Evolutionary conservation across 2,888 invertebrate species (phyloP).

Genomic region (Athetis lepigone): DNA sequence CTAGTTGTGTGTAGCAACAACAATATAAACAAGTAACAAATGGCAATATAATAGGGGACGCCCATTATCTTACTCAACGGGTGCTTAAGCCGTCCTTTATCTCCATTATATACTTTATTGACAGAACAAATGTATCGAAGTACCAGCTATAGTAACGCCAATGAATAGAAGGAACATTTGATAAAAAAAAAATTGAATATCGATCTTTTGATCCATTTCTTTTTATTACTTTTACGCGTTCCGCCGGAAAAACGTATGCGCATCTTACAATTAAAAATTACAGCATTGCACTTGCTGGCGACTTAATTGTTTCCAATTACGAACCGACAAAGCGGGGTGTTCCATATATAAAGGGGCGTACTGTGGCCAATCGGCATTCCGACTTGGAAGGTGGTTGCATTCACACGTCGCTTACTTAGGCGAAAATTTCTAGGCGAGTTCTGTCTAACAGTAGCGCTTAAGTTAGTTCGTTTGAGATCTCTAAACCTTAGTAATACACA

Average conservation of each 20-base stretch:
- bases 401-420: slow-evolving; percentile 84
- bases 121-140: slow-evolving; percentile 58
- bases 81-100: slow-evolving; percentile 67
- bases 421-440: slow-evolving; percentile 90
- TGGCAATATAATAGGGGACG: slow-evolving; percentile 69
- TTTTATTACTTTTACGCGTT: slow-evolving; percentile 48
- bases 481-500: slow-evolving; percentile 80
- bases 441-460: slow-evolving; percentile 88
- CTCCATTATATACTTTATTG: slow-evolving; percentile 68
- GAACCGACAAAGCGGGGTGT: slow-evolving; percentile 81
- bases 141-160: slow-evolving; percentile 8
- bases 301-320: slow-evolving; percentile 90
- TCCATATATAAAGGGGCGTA: slow-evolving; percentile 86
- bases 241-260: slow-evolving; percentile 75
- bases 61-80: slow-evolving; percentile 69
- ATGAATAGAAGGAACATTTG: slow-evolving; percentile 17
- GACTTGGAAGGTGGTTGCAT: slow-evolving; percentile 82
- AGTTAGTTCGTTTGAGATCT: slow-evolving; percentile 90
- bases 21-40: slow-evolving; percentile 69
- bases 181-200: slow-evolving; percentile 25
- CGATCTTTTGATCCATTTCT: slow-evolving; percentile 16
- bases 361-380: slow-evolving; percentile 83
- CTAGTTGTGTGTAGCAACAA: slow-evolving; percentile 62
- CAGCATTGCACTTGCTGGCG: slow-evolving; percentile 85
- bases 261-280: slow-evolving; percentile 86